Evolutionary conservation across 1,140 invertebrate genomes (phyloP).

Genomic region (Pentalonia nigronervosa): DNA sequence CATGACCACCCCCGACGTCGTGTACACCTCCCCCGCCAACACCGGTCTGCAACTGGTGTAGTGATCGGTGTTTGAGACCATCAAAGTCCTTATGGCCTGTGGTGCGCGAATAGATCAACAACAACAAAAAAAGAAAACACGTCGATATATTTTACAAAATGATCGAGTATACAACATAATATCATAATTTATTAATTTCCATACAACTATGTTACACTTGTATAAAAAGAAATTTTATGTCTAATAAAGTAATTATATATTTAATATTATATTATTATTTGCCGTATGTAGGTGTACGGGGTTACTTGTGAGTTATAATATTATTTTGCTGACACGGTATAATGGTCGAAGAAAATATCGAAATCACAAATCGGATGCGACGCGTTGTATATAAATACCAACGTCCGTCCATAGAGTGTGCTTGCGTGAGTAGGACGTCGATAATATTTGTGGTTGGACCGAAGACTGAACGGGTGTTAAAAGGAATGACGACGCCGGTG

Average conservation of each 20-base stretch:
- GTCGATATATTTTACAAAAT: not conserved
- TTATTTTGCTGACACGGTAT: too few species aligned
- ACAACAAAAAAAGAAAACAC: not conserved
- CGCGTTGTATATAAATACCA: not conserved
- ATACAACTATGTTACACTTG: not conserved
- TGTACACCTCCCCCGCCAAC: constrained; percentile 49
- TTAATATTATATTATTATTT: not conserved
- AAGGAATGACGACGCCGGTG: not conserved
- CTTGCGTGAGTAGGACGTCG: not conserved
- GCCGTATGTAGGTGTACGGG: too few species aligned
- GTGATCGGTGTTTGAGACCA: constrained; percentile 47
- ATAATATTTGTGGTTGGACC: not conserved
- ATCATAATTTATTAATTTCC: not conserved
- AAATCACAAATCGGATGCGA: not conserved
- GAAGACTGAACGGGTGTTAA: constrained; percentile 2
- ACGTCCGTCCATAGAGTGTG: not conserved
- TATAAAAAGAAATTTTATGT: not conserved
- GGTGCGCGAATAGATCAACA: not conserved
- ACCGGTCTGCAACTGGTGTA: constrained; percentile 42
- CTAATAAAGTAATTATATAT: not conserved
- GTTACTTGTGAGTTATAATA: too few species aligned
- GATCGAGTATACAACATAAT: not conserved
- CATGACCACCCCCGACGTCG: not conserved
- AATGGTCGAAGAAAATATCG: not conserved
- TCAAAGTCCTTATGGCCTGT: constrained; percentile 54